phyloP scores from a whole-genome alignment of 2,113 vertebrate genomes.

The Pholis gunnellus region DNA sequence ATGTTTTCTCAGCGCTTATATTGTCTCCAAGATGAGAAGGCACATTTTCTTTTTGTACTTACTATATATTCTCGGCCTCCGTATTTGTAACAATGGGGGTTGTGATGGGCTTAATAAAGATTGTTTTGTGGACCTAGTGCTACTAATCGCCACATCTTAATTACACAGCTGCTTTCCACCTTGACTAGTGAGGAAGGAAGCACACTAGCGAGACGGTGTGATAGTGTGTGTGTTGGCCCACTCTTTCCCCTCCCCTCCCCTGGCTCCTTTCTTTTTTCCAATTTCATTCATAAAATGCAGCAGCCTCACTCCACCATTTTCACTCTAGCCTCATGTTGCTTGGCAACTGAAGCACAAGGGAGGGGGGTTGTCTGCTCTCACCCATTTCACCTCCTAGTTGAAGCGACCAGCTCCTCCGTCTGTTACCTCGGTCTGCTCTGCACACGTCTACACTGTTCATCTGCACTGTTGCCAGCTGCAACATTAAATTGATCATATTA shows the following conservation, averaged over 20 bases:
- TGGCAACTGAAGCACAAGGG: constrained; percentile 72
- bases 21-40: constrained; percentile 32
- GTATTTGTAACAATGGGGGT: constrained; percentile 46
- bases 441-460: constrained; percentile 21
- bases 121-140: constrained; percentile 42
- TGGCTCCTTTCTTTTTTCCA: constrained; percentile 39
- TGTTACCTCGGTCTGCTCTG: constrained; percentile 48
- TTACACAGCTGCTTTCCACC: constrained; percentile 22
- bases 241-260: constrained; percentile 42
- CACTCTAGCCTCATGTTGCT: constrained; percentile 76
- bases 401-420: constrained; percentile 48
- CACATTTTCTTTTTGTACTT: constrained; percentile 60
- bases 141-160: not conserved
- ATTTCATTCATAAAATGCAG: constrained; percentile 84
- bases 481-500: not conserved
- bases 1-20: constrained; percentile 40
- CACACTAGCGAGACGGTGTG: constrained; percentile 13
- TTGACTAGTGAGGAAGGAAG: constrained; percentile 1
- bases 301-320: constrained; percentile 71
- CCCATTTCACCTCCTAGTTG: constrained; percentile 56
- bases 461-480: not conserved
- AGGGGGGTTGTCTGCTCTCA: constrained; percentile 57
- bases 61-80: constrained; percentile 47
- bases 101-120: constrained; percentile 62
- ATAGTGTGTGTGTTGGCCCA: constrained; percentile 3